Evolutionary conservation across 1,140 invertebrate species (phyloP).

Genomic region (Metaphire vulgaris): DNA sequence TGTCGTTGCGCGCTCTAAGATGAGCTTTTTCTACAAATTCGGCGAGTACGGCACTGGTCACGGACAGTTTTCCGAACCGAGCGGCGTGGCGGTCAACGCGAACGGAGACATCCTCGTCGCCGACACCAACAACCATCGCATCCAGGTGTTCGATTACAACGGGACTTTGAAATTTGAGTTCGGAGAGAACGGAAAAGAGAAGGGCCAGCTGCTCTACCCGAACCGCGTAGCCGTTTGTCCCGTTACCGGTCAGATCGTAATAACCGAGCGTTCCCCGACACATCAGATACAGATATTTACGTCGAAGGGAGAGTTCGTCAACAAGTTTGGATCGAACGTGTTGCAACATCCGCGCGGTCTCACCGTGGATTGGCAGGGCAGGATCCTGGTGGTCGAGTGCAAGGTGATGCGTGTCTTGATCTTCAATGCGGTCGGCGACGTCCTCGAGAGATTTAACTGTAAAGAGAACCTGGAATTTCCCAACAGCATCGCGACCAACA

Average conservation of each 20-base stretch:
- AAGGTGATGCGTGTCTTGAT: conserved; percentile 98
- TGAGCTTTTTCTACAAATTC: conserved; percentile 99
- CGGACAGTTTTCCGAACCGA: conserved; percentile 98
- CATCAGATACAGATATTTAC: conserved; percentile 98
- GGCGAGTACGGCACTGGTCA: conserved; percentile 88
- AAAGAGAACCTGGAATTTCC: conserved; percentile 98
- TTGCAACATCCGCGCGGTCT: conserved; percentile 90
- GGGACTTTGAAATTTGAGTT: conserved; percentile 54
- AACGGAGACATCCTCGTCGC: conserved; percentile 99
- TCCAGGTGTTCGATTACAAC: conserved; percentile 95
- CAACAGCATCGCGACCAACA: conserved; percentile 94
- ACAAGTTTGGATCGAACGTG: conserved; percentile 98
- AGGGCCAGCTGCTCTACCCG: conserved; percentile 94
- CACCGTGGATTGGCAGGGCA: conserved; percentile 93
- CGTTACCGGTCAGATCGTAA: conserved; percentile 95
- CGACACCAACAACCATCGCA: conserved; percentile 98
- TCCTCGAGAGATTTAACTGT: conserved; percentile 95
- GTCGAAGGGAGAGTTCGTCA: conserved; percentile 96
- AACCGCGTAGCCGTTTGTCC: conserved; percentile 96
- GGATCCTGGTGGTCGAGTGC: conserved; percentile 98
- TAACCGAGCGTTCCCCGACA: conserved; percentile 94
- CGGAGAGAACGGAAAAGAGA: conserved; percentile 59
- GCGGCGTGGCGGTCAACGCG: conserved; percentile 95
- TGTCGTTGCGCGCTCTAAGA: conserved; percentile 86
- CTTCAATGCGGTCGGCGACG: conserved; percentile 93